Base-by-base conservation (phyloP, 2,888 invertebrate genomes). In the Tachina grossa region DNA sequence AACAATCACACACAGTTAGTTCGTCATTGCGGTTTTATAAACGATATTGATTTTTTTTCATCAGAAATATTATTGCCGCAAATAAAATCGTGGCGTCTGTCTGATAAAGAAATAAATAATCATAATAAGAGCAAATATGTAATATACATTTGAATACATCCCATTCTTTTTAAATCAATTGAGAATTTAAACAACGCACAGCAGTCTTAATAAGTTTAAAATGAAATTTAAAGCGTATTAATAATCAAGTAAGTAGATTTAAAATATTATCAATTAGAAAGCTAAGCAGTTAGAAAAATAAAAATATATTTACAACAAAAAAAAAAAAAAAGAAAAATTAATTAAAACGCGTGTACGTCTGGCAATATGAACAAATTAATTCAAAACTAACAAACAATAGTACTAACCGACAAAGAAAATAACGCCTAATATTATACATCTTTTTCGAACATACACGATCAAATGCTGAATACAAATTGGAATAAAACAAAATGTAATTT, bases 281-380 rank as follows among this genome's bases (percentile, higher is more conserved):
- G 13, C 16, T 19, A 72, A 51, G 14, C 4, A n/a, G 16, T 66
- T 16, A 43, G 9, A 10, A 22, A 16, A 55, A 61, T 19, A 43
- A 66, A 57, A 31, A 31, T 31, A 39, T 9, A 65, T 47, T 11
- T 14, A 14, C 41, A 59, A 59, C 9, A 61, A 43, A 16, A 57
- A 47, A 0, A 71, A 47, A 59, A 59, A 5, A 61, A 43, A 16
- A 57, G 31, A 0, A 71, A 47, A 31, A 72, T 57, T 49, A 59
- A 55, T n/a, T 43, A 45, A 31, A 66, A 39, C 10, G 69, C 69
- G 61, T 53, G n/a, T 45, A 71, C 11, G 5, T 14, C 16, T 51
- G 71, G 71, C 79, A 79, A 71, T 65, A 79, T 71, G 53, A 71
- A 79, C 71, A 79, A 63, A 63, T 53, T 51, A 61, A 59, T 59